phyloP scores from a whole-genome alignment of 2,888 invertebrate species.

The Scaptodrosophila latifasciaeformis region DNA sequence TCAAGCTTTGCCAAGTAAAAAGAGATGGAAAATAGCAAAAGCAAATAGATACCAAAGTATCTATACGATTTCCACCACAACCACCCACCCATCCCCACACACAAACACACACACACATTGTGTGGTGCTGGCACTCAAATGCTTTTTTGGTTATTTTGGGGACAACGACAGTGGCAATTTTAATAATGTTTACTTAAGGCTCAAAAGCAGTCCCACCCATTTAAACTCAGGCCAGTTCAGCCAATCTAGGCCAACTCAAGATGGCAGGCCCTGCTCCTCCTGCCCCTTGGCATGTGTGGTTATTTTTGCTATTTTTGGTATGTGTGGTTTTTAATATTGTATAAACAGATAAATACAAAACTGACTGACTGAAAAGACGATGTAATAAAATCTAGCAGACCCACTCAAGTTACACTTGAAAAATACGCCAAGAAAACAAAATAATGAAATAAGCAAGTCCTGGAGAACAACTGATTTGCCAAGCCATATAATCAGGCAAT shows the following conservation, averaged over 20 bases:
- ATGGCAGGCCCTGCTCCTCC: not conserved
- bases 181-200: constrained; percentile 68
- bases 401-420: not conserved
- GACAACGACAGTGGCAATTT: constrained; percentile 61
- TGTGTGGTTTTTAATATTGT: too few relatives aligned
- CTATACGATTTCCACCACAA: constrained; percentile 48
- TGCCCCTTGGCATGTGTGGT: constrained; percentile 1
- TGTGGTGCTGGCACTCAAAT: too few relatives aligned
- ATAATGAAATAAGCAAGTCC: too few relatives aligned
- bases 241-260: not conserved
- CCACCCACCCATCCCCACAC: too few relatives aligned
- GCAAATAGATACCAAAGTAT: constrained; percentile 19
- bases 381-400: not conserved
- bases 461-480: too few relatives aligned
- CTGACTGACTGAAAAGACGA: constrained; percentile 2
- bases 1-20: constrained; percentile 45
- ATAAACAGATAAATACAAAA: constrained; percentile 31
- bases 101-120: too few relatives aligned
- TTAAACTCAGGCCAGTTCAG: constrained; percentile 21
- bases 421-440: not conserved
- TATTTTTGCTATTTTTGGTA: constrained; percentile 1
- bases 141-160: constrained; percentile 55
- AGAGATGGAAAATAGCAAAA: too few relatives aligned
- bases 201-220: constrained; percentile 23
- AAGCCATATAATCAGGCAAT: too few relatives aligned